Percentiles rank a stretch among this genome's conserved stretches.
These are phyloP conservation scores for Acleris holmiana DNA, from an alignment of 2,888 invertebrate genomes.

Conservation along the genomic window DNA sequence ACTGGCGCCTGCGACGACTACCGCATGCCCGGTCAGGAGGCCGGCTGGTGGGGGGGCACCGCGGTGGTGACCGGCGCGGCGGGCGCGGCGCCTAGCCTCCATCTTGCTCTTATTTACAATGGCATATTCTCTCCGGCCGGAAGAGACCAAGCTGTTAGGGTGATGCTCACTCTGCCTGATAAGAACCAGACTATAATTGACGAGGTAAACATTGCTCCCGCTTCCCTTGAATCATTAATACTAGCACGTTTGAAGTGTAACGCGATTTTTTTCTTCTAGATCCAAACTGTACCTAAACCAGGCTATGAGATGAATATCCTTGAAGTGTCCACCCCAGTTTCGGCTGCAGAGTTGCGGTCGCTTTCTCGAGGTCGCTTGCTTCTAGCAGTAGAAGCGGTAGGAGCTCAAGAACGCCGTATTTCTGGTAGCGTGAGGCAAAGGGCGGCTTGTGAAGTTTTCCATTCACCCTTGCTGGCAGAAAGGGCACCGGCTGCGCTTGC, in stretches of 20 bases:
- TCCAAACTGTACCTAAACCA: conserved; percentile 88
- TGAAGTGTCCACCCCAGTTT: conserved; percentile 91
- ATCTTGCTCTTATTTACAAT: conserved; percentile 92
- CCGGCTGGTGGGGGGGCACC: conserved; percentile 94
- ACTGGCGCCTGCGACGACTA: conserved; percentile 83
- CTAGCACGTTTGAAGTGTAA: background rate
- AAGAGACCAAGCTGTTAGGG: conserved; percentile 87
- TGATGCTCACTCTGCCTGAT: conserved; percentile 88
- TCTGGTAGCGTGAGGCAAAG: conserved; percentile 89
- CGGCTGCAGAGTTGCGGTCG: conserved; percentile 89
- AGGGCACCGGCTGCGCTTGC: conserved; percentile 70
- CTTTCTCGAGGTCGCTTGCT: conserved; percentile 90
- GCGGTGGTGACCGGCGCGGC: conserved; percentile 93
- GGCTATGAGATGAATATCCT: conserved; percentile 90
- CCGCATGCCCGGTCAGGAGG: conserved; percentile 76
- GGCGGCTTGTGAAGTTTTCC: conserved; percentile 92
- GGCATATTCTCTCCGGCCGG: conserved; percentile 89
- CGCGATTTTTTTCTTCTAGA: conserved; percentile 56
- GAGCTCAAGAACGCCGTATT: conserved; percentile 86
- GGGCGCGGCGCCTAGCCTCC: conserved; percentile 91
- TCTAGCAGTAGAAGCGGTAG: conserved; percentile 88
- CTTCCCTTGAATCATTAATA: background rate
- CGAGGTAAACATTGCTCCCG: conserved; percentile 80
- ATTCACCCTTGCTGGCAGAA: conserved; percentile 86
- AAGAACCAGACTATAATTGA: conserved; percentile 89